Evolutionary conservation across 1,140 invertebrate genomes (phyloP).

Genomic region (Orchestia grillus): DNA sequence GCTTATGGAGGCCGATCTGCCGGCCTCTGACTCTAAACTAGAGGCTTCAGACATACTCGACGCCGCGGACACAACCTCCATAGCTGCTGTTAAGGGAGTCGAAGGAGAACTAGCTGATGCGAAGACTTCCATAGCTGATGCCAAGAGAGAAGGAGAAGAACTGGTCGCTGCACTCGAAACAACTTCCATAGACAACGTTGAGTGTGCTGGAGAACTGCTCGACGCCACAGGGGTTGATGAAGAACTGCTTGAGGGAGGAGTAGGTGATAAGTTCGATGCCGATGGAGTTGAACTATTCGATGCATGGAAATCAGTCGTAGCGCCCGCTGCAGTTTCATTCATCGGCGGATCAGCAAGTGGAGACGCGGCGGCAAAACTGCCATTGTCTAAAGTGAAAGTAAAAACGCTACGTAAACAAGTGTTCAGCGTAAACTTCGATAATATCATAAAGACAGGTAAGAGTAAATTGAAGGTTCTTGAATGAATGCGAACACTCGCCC

Average conservation of each 20-base stretch:
- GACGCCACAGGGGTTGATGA: background rate
- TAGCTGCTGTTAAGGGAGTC: background rate
- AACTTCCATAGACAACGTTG: background rate
- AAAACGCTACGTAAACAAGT: background rate
- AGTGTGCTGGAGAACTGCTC: background rate
- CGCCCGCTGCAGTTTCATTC: background rate
- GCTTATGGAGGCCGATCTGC: background rate
- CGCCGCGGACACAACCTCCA: background rate
- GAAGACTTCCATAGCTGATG: background rate
- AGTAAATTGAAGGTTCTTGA: too few relatives aligned
- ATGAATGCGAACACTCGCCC: too few relatives aligned
- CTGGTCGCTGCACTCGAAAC: background rate
- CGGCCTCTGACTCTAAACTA: background rate
- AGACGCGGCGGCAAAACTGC: background rate
- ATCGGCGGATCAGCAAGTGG: background rate
- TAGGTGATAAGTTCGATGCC: background rate
- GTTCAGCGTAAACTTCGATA: background rate
- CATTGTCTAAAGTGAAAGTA: background rate
- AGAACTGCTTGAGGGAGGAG: background rate
- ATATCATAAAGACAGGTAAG: too few relatives aligned
- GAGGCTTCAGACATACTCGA: background rate
- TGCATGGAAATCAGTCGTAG: background rate
- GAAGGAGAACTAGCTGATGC: background rate
- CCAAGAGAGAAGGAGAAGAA: background rate
- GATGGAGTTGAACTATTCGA: background rate